Evolutionary conservation across 2,888 invertebrate species (phyloP).

Genomic region (Netelia melanura): DNA sequence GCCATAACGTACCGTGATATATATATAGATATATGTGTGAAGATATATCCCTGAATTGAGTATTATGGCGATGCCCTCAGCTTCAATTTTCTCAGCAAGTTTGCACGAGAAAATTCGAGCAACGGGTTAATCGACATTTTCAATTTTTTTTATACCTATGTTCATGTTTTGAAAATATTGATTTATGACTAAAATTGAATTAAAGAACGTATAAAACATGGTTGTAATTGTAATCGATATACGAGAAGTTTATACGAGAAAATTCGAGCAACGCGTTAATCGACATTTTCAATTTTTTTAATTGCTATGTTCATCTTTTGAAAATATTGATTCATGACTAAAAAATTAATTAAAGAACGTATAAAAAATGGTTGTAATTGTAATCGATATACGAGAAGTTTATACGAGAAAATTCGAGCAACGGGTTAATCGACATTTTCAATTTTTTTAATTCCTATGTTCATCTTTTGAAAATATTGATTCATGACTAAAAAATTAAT

Average conservation of each 20-base stretch:
- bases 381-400: background rate
- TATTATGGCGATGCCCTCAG: conserved; percentile 37
- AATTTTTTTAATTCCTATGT: background rate
- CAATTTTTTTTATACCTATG: background rate
- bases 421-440: background rate
- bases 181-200: no score
- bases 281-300: background rate
- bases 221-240: no score
- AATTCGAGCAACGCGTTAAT: conserved; percentile 6
- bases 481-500: no score
- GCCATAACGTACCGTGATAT: conserved; percentile 63
- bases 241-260: conserved; percentile 12
- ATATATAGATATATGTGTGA: background rate
- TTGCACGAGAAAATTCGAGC: conserved; percentile 23
- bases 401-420: conserved; percentile 22
- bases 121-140: background rate
- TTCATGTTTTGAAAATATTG: background rate
- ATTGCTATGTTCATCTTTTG: background rate
- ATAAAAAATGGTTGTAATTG: no score
- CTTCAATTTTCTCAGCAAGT: conserved; percentile 27
- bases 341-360: no score
- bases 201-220: no score
- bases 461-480: background rate
- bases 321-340: no score
- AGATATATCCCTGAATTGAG: conserved; percentile 47